Base-by-base conservation (phyloP, 2,888 invertebrate species). In the Drosophila anomalata region DNA sequence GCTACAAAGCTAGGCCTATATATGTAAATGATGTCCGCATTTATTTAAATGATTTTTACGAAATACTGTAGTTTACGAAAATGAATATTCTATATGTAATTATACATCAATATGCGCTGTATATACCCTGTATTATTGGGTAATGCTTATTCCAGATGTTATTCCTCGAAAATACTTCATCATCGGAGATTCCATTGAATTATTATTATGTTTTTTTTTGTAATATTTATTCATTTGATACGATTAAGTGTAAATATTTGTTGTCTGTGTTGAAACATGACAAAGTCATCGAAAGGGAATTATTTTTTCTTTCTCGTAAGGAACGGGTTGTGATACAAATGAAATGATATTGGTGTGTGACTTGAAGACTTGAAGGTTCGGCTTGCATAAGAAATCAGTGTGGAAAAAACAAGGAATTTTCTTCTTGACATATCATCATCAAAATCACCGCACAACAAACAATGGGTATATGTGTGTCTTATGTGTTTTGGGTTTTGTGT, bases 321-420 rank as follows among this genome's bases (percentile, higher is more conserved):
- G 71, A 71, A 71, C 71, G 63, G 52, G 57, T 72, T 71, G 71
- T 71, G 52, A 57, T 63, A 72, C 36, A 72, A 53, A 47, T 57
- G 42, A 65, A 62, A 71, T 46, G 29, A 42, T 41, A 42, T 41
- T 48, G 41, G n/a, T 46, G 50, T 41, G 33, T 44, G 17, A 17
- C 33, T 44, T n/a, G 8, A 33, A 14, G 29, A 33, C 6, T 36
- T 29, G 29, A 29, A 29, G 46, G 33, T 24, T 57, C 9, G 11
- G 22, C 24, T 47, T 26, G 17, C 14, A 22, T 44, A 26, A 29
- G n/a, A 22, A 39, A 52, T 56, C 41, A 44, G 52, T 53, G 52
- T 53, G 73, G 57, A 14, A 36, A 62, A 70, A 70, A 56, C 52
- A 62, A 55, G n/a, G 20, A 62, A 61, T 71, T 70, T 69, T 62